Base-by-base conservation (phyloP, 2,888 invertebrate genomes). In the Julus scanicus region DNA sequence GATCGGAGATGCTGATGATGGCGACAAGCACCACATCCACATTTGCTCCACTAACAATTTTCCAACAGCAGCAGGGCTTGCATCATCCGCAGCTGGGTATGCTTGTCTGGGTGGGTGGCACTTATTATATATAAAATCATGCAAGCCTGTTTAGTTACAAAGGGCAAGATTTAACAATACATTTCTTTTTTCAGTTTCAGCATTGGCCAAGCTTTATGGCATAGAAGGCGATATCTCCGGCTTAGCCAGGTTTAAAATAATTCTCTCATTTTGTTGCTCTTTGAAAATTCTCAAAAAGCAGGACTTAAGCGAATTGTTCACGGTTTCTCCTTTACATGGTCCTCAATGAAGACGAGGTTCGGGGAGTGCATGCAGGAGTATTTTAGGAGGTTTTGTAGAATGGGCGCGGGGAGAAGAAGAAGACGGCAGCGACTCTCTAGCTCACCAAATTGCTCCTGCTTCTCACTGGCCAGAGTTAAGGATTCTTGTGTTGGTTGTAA, bases 61-160 rank as follows among this genome's bases (percentile, higher is more conserved):
- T 91, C 99, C 99, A 15, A 99, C 99, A 4, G 98, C 98, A 4
- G 99, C 99, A 88, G 99, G 99, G 0, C 93, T 99, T 86, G 99
- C 99, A 0, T 99, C 99, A 0, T 99, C 99, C 89, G 99, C 99
- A 44, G 98, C 99, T 80, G 99, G 99, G 4, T 99, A 98, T 92
- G 99, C 99, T 2, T 98, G 98, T 92, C 93, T 99, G 90, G 94
- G 95, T 95, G 91, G 89, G 53, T n/a, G 86, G 6, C 89, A 87
- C 29, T 88, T 87, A n/a, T n/a, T n/a, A 44, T 48, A 39, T n/a
- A 15, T 17, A 44, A 40, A 83, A 2, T 3, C 44, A 3, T 2
- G 39, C 2, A 39, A n/a, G 40, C 17, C 48, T 1, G n/a, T 84
- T n/a, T 39, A 83, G 40, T 11, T 40, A 29, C 48, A 86, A 17